phyloP scores from a whole-genome alignment of 2,888 invertebrate genomes.

The Acanthococcus lagerstroemiae region DNA sequence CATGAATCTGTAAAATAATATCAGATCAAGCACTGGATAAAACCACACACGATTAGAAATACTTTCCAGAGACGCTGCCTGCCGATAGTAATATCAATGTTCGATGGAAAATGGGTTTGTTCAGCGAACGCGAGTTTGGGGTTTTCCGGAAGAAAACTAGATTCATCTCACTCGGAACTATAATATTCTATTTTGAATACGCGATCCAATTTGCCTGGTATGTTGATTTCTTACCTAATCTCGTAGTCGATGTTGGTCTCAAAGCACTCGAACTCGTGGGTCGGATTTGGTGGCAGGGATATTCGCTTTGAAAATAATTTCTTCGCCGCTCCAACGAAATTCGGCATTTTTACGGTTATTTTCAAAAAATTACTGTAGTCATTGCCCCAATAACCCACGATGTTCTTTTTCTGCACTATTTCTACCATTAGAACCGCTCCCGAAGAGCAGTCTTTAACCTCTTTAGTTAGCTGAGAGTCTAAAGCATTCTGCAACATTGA shows the following conservation, averaged over 20 bases:
- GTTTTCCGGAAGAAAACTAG: too few species aligned
- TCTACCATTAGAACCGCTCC: slow-evolving; percentile 70
- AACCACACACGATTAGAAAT: too few species aligned
- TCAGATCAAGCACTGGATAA: background rate
- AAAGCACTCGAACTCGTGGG: slow-evolving; percentile 54
- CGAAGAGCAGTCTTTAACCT: slow-evolving; percentile 72
- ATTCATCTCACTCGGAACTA: too few species aligned
- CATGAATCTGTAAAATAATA: slow-evolving; percentile 64
- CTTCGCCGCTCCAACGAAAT: slow-evolving; percentile 73
- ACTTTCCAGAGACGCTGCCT: too few species aligned
- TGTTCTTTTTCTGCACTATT: slow-evolving; percentile 66
- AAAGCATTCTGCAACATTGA: slow-evolving; percentile 50
- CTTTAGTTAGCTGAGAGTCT: slow-evolving; percentile 65
- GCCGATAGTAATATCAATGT: too few species aligned
- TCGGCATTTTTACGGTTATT: slow-evolving; percentile 69
- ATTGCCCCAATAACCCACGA: slow-evolving; percentile 81
- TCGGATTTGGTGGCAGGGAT: slow-evolving; percentile 47
- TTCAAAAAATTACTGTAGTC: slow-evolving; percentile 67
- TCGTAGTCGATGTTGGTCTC: slow-evolving; percentile 98
- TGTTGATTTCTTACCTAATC: slow-evolving; percentile 51
- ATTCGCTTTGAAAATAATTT: slow-evolving; percentile 59
- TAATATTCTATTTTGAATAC: too few species aligned
- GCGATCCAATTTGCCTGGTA: too few species aligned
- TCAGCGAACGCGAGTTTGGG: too few species aligned
- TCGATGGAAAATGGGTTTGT: too few species aligned